These are phyloP conservation scores for Drosophila orena DNA, from an alignment of 1,140 invertebrate genomes.

Conservation along the genomic window DNA sequence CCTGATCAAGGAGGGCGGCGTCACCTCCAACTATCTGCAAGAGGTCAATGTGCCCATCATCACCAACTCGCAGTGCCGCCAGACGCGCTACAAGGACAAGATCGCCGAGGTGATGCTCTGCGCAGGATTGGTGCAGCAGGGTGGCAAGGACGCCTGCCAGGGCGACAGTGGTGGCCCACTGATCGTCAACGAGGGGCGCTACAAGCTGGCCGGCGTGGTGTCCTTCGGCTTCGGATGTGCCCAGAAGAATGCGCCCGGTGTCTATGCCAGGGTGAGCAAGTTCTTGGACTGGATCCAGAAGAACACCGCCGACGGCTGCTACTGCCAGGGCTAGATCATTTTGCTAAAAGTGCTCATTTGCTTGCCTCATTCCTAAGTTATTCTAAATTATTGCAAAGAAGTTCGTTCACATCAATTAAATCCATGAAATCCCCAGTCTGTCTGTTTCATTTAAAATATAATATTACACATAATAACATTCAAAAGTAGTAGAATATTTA, in stretches of 20 bases:
- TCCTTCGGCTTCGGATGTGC: constrained; percentile 92
- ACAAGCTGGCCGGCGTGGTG: constrained; percentile 87
- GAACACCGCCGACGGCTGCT: constrained; percentile 74
- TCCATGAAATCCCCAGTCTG: constrained; percentile 4
- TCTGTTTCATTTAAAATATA: not conserved
- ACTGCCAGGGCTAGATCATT: constrained; percentile 58
- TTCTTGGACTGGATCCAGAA: constrained; percentile 88
- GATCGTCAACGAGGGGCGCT: constrained; percentile 76
- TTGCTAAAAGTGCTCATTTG: not conserved
- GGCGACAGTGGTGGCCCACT: constrained; percentile 85
- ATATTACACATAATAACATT: no score
- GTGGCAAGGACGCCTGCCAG: constrained; percentile 96
- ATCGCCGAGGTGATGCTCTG: constrained; percentile 96
- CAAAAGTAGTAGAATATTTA: not conserved
- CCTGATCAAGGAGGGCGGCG: constrained; percentile 92
- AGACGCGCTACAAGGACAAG: constrained; percentile 94
- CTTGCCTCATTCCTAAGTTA: constrained; percentile 53
- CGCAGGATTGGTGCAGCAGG: constrained; percentile 94
- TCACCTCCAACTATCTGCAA: constrained; percentile 92
- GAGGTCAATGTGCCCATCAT: constrained; percentile 94
- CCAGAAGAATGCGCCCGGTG: constrained; percentile 89
- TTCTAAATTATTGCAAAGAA: constrained; percentile 72
- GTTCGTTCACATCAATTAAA: constrained; percentile 35
- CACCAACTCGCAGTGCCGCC: constrained; percentile 92
- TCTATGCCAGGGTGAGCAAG: constrained; percentile 90